Evolutionary conservation across 2,888 invertebrate genomes (phyloP).

Genomic region (Dysmachus trigonus): DNA sequence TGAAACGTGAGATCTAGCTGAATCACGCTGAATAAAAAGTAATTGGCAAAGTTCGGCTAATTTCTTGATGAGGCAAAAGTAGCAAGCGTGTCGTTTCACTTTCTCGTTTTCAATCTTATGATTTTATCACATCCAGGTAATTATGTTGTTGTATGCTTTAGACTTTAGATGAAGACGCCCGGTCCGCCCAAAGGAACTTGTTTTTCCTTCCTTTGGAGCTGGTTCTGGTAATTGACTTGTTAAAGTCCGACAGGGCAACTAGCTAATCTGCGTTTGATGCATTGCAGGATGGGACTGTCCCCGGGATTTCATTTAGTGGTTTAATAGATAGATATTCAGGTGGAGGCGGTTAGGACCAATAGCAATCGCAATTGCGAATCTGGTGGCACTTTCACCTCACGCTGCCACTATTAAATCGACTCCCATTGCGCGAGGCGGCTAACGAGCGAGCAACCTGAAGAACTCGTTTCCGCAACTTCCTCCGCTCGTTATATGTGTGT

Average conservation of each 20-base stretch:
- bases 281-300: background rate
- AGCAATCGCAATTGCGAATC: background rate
- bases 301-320: background rate
- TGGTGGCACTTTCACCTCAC: background rate
- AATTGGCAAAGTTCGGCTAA: background rate
- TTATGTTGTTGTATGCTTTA: background rate
- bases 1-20: background rate
- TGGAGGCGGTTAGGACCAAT: background rate
- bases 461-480: conserved; percentile 28
- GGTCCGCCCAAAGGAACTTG: background rate
- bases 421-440: background rate
- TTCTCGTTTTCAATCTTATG: background rate
- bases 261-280: background rate
- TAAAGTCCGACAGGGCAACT: background rate
- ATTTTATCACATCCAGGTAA: background rate
- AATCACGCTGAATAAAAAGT: background rate
- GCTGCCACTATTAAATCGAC: background rate
- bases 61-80: background rate
- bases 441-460: background rate
- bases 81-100: background rate
- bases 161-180: no score
- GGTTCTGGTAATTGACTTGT: background rate
- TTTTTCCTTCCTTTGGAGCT: background rate
- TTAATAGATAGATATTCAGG: background rate
- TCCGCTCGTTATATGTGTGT: background rate